Evolutionary conservation across 1,140 invertebrate species (phyloP).

Genomic region (Zaprionus lachaisei): DNA sequence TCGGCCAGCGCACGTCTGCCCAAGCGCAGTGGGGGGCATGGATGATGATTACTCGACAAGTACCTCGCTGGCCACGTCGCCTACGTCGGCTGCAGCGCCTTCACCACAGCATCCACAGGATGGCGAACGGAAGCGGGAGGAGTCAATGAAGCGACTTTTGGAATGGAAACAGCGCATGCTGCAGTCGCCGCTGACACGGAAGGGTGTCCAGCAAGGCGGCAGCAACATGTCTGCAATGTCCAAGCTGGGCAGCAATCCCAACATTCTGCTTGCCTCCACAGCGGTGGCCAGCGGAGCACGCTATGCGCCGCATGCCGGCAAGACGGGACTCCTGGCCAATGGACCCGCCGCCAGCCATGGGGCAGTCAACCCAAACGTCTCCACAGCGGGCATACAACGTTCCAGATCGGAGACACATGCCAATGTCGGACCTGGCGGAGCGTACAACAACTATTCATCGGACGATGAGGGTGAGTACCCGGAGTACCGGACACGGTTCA

Average conservation of each 20-base stretch:
- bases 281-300: slow-evolving; percentile 84
- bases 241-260: slow-evolving; percentile 81
- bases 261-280: slow-evolving; percentile 75
- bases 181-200: slow-evolving; percentile 93
- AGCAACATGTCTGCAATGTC: slow-evolving; percentile 85
- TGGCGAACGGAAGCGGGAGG: slow-evolving; percentile 90
- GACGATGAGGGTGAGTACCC: slow-evolving; percentile 92
- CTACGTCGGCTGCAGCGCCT: slow-evolving; percentile 64
- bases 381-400: slow-evolving; percentile 72
- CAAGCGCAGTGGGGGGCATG: slow-evolving; percentile 78
- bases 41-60: slow-evolving; percentile 72
- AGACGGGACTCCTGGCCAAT: slow-evolving; percentile 52
- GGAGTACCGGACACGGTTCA: not conserved
- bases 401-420: slow-evolving; percentile 83
- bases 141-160: slow-evolving; percentile 94
- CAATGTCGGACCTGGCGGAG: slow-evolving; percentile 86
- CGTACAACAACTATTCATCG: slow-evolving; percentile 93
- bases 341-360: slow-evolving; percentile 76
- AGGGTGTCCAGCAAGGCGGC: slow-evolving; percentile 87
- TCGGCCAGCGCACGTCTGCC: slow-evolving; percentile 92
- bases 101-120: slow-evolving; percentile 85
- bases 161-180: slow-evolving; percentile 97
- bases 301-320: slow-evolving; percentile 65
- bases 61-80: slow-evolving; percentile 62
- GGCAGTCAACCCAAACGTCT: not conserved